phyloP scores from a whole-genome alignment of 2,113 vertebrate genomes.

The Sorex fumeus region DNA sequence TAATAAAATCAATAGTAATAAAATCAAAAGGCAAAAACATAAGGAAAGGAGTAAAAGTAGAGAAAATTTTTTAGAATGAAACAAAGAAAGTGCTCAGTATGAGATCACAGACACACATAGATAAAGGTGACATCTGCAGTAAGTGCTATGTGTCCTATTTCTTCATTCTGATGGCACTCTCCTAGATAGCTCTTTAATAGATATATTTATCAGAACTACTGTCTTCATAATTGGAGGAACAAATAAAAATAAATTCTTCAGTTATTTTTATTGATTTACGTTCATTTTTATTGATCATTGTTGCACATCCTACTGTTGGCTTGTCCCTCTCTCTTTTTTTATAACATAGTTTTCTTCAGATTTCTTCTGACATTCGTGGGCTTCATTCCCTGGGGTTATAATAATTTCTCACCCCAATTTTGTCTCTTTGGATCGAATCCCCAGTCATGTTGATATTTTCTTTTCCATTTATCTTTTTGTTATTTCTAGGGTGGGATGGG shows the following conservation, averaged over 20 bases:
- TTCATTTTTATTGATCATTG: not conserved
- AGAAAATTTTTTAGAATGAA: not conserved
- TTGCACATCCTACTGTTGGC: not conserved
- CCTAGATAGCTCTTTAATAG: not conserved
- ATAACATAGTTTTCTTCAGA: not conserved
- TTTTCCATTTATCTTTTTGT: no score
- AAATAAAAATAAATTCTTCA: not conserved
- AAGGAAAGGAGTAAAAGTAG: not conserved
- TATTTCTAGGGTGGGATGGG: no score
- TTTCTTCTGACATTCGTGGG: not conserved
- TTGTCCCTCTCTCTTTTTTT: not conserved
- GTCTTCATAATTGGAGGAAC: not conserved
- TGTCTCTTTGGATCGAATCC: not conserved
- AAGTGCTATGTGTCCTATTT: not conserved
- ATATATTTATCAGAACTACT: not conserved
- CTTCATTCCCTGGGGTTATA: not conserved
- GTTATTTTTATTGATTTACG: not conserved
- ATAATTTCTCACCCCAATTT: not conserved
- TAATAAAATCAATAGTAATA: no score
- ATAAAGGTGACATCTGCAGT: not conserved
- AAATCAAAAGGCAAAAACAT: not conserved
- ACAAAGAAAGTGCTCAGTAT: not conserved
- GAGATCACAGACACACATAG: not conserved
- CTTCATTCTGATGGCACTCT: not conserved
- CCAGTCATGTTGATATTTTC: no score